A percentile compares a stretch with the other conserved stretches of the same genome.
phyloP scores from a whole-genome alignment of 2,888 invertebrate species.

The Coremacera marginata region DNA sequence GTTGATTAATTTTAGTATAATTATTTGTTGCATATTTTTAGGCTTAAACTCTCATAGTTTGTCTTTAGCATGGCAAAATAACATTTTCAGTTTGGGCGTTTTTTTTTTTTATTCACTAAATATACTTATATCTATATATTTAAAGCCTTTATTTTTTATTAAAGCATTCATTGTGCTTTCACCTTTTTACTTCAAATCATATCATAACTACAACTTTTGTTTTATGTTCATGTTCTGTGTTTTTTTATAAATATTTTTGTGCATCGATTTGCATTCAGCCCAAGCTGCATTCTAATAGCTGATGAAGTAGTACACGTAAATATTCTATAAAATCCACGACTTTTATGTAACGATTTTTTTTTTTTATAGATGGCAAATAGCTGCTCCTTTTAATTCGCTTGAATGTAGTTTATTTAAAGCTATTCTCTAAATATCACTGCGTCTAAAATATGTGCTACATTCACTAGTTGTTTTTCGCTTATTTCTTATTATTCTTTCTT shows the following conservation, averaged over 20 bases:
- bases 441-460: not conserved
- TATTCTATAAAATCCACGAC: not conserved
- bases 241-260: no score
- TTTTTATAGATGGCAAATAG: not conserved
- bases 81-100: not conserved
- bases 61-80: not conserved
- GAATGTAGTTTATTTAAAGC: not conserved
- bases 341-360: not conserved
- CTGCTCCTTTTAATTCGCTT: not conserved
- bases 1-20: not conserved
- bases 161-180: no score
- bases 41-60: not conserved
- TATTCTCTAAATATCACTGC: no score
- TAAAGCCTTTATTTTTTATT: no score
- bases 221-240: no score
- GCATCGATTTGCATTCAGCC: no score
- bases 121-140: not conserved
- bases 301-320: no score
- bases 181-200: no score
- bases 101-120: not conserved
- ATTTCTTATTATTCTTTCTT: not conserved
- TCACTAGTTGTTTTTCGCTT: not conserved
- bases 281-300: no score
- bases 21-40: conserved; percentile 29
- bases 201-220: no score